Evolutionary conservation across 92 coral and sea anemone genomes (phyloP), one percentile per base, ranked within the genome.

Genomic region (Siderastrea siderea): DNA sequence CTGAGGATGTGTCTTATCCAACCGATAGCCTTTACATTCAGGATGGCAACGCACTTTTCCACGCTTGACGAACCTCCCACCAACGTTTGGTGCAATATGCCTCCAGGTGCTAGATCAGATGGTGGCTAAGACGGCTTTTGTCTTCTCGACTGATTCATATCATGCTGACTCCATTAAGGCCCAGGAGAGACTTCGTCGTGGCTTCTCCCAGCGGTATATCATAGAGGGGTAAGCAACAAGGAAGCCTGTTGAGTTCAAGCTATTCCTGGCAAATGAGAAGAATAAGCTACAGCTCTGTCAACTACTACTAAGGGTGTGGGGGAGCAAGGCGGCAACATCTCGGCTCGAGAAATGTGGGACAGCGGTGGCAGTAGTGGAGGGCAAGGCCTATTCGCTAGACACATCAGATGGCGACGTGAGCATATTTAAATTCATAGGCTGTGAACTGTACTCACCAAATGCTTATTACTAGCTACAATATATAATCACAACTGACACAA

Each of bases 21-120:
- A 61, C 74, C 1, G 74, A 91, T 43, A 83, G 78, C 55, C 53
- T 88, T 7, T 87, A 62, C 82, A 91, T 87, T 60, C 94, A 88
- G 57, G 92, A 83, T 78, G 94, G 92, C 6, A 91, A 83, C 51
- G 94, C 92, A 19, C 86, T 87, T 12, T 88, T 91, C 81, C 91
- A 81, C 48, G 86, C 94, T 85, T 87, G 53, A 83, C 49, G 1
- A 88, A 82, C 48, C 92, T 87, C 10, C 83, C 90, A 3, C 88
- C 88, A 3, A 48, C 93, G 74, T 90, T 26, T 26, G 90, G 90
- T 71, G 86, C 44, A 9, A 87, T 87, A 86, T 87, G 94, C 82
- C 84, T 87, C 3, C 79, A 91, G 85, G 50, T 91, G 44, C 92
- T 92, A 45, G 95, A 89, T 53, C 79, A 91, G 92, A 83, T 91